Base-by-base conservation (phyloP, 2,797 vertebrate genomes). In the Acanthurus lineatus region DNA sequence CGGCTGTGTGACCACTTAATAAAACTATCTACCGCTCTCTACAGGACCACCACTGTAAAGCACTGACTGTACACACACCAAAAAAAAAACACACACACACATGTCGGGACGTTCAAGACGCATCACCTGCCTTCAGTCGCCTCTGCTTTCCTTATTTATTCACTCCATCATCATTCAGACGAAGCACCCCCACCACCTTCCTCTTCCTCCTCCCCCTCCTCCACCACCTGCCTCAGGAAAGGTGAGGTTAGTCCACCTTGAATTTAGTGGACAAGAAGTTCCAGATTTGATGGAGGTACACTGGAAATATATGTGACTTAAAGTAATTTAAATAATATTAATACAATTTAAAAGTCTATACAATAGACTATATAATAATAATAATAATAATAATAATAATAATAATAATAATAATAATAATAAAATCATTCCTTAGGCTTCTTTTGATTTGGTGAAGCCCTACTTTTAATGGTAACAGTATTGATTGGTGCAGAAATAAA, bases 11-110 rank as follows among this genome's bases (percentile, higher is more conserved):
- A 76, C 70, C 84, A 64, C 91, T 81, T 88, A 88, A 89, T 86
- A 71, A 93, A 91, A 93, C 94, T 66, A 92, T 94, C 93, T 93
- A 93, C 93, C 67, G 94, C 95, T 94, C 95, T 95, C 95, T 96
- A 91, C 94, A 95, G 95, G 95, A 91, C 76, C 90, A 60, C 83
- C 79, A 45, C 77, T 90, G 94, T 81, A 95, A 80, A 88, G 86
- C 89, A 91, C 89, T 3, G 17, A 49, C 81, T 78, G 32, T 35
- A 70, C 85, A 14, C 61, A 48, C 2, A n/a, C n/a, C n/a, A n/a
- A n/a, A n/a, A n/a, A n/a, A n/a, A n/a, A n/a, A n/a, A n/a, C n/a
- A n/a, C n/a, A n/a, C n/a, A n/a, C n/a, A 70, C 73, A 61, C 74
- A 73, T 25, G 83, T 28, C n/a, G 73, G 69, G 62, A 62, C 69